These are phyloP conservation scores for Caranx melampygus DNA, from an alignment of 2,113 vertebrate species.

Conservation along the genomic window DNA sequence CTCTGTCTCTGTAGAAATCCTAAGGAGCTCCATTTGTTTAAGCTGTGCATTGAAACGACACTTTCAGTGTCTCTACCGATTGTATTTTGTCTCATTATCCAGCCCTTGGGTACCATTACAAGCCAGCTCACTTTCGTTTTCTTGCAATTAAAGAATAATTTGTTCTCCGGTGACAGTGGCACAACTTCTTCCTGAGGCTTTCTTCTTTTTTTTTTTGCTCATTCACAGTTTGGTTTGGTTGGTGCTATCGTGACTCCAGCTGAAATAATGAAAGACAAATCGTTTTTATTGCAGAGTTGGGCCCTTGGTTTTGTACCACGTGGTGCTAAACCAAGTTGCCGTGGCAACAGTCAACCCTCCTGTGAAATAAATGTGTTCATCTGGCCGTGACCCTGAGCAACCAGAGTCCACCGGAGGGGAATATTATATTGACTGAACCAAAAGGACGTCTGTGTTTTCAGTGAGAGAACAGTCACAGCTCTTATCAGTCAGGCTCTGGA, in stretches of 20 bases:
- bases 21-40: conserved; percentile 59
- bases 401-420: not conserved
- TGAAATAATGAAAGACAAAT: not conserved
- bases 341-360: conserved; percentile 40
- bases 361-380: conserved; percentile 4
- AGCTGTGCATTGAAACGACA: conserved; percentile 72
- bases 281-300: conserved; percentile 4
- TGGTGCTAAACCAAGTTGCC: conserved; percentile 21
- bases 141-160: conserved; percentile 72
- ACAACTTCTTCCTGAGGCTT: conserved; percentile 24
- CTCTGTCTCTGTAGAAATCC: conserved; percentile 65
- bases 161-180: conserved; percentile 48
- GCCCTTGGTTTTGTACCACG: not conserved
- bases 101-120: conserved; percentile 42
- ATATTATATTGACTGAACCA: conserved; percentile 25
- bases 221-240: not conserved
- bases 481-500: not conserved
- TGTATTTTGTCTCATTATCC: conserved; percentile 62
- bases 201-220: not conserved
- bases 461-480: not conserved
- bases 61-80: conserved; percentile 66
- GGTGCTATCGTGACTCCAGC: not conserved
- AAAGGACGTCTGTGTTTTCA: conserved; percentile 5
- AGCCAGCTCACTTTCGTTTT: conserved; percentile 62
- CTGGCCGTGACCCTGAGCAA: conserved; percentile 40